Base-by-base conservation (phyloP, 2,888 invertebrate genomes). In the Diaprepes abbreviatus region DNA sequence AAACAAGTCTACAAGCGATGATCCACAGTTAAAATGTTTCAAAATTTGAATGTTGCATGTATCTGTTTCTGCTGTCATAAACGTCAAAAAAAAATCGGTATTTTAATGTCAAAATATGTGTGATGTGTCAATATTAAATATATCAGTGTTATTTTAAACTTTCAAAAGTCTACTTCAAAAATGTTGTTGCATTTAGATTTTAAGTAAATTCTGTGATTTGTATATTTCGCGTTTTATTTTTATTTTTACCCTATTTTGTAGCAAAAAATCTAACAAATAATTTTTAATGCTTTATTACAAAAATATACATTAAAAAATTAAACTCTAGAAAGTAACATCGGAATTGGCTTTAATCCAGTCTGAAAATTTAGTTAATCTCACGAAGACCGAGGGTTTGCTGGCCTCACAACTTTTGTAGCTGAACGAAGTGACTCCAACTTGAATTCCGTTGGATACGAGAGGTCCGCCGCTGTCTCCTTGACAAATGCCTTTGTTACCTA, bases 381-480 rank as follows among this genome's bases (percentile, higher is more conserved):
- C 73, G 14, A 73, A 76, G 2, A 74, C 74, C 0, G 76, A 73
- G 0, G 76, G 76, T 57, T 62, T 71, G 9, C 74, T 73, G 2
- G 59, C 54, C 28, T 64, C 45, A 36, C 76, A 76, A 17, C 64
- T 52, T 6, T n/a, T 48, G 24, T 65, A 60, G 16, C 74, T 75
- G 38, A 77, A 77, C 2, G 77, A 75, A 3, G 70, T 73, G 5
- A 76, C 28, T 6, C 77, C 76, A 5, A 76, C 71, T 63, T 74
- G 76, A 7, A 70, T 59, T 6, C 70, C 72, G 16, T 74, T 33
- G 1, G 70, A 70, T 3, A 71, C 70, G 9, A 76, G 50, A 24
- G 76, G 75, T 10, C 76, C 75, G 2, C 76, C 76, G 1, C 73
- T 73, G 36, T 76, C 76, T 0, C 75, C 76, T 12, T 64, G 35